phyloP scores from a whole-genome alignment of 64 coral and sea anemone genomes.

The Pachyseris speciosa region DNA sequence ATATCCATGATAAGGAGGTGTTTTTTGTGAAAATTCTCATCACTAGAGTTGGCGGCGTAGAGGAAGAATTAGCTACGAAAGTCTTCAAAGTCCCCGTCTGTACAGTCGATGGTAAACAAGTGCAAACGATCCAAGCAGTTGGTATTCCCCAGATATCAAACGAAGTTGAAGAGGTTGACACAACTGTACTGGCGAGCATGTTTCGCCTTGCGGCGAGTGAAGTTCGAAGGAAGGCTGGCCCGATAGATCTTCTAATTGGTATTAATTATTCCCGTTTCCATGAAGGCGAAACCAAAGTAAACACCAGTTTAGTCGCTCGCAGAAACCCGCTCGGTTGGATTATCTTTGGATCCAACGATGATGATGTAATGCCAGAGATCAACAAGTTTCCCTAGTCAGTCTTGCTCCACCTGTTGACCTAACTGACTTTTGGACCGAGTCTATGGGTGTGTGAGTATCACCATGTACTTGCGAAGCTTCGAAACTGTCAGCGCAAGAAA shows the following conservation, averaged over 20 bases:
- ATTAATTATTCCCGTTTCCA: constrained; percentile 82
- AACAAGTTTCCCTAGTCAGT: constrained; percentile 72
- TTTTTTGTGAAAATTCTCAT: constrained; percentile 62
- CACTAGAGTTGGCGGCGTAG: constrained; percentile 70
- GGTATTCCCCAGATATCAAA: constrained; percentile 70
- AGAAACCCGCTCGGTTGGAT: constrained; percentile 78
- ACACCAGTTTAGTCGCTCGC: constrained; percentile 60
- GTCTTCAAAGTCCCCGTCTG: constrained; percentile 68
- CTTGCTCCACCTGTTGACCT: constrained; percentile 62
- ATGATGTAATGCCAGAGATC: background rate
- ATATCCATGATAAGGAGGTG: constrained; percentile 52
- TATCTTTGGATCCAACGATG: constrained; percentile 56
- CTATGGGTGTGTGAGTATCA: constrained; percentile 72
- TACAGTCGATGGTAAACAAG: constrained; percentile 17
- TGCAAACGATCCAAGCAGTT: constrained; percentile 62
- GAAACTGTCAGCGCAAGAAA: constrained; percentile 54
- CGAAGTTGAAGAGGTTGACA: constrained; percentile 13
- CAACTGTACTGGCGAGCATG: constrained; percentile 31
- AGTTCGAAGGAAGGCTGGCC: constrained; percentile 57
- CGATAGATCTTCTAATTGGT: constrained; percentile 69
- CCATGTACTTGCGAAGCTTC: constrained; percentile 59
- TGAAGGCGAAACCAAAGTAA: constrained; percentile 73
- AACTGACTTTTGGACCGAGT: constrained; percentile 84
- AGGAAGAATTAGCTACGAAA: constrained; percentile 72
- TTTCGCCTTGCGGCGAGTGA: constrained; percentile 7